phyloP scores from a whole-genome alignment of 1,140 invertebrate genomes.

The Drosophila pseudoananassae region DNA sequence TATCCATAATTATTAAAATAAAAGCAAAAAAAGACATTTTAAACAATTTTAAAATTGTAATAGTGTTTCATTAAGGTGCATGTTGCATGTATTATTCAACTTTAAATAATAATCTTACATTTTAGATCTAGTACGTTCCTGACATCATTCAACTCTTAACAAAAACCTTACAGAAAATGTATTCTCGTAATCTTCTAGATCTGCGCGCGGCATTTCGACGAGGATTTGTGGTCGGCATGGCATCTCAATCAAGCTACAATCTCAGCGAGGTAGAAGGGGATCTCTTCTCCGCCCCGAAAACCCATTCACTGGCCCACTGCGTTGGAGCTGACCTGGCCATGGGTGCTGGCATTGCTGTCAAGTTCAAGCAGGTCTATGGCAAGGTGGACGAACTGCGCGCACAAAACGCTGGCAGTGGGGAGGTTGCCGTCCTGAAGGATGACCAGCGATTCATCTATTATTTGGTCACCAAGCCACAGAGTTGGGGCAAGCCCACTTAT shows the following conservation, averaged over 20 bases:
- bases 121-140: neutral
- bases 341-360: conserved; percentile 87
- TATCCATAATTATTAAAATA: conserved; percentile 54
- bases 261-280: conserved; percentile 85
- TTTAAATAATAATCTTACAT: neutral
- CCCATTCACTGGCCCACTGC: conserved; percentile 87
- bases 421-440: conserved; percentile 85
- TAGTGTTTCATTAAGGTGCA: no score
- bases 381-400: conserved; percentile 75
- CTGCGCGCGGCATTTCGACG: conserved; percentile 56
- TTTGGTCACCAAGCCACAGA: conserved; percentile 85
- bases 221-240: conserved; percentile 58
- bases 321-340: conserved; percentile 87
- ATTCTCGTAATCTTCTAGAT: conserved; percentile 66
- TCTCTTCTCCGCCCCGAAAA: conserved; percentile 86
- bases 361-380: conserved; percentile 84
- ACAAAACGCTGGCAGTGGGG: conserved; percentile 84
- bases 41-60: neutral
- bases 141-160: conserved; percentile 6
- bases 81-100: neutral
- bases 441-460: conserved; percentile 86
- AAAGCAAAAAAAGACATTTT: conserved; percentile 37
- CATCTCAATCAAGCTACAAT: conserved; percentile 26
- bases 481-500: conserved; percentile 84
- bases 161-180: conserved; percentile 33